Conservation (phyloP, 2,888 invertebrate species). For the Acleris literana region DNA sequence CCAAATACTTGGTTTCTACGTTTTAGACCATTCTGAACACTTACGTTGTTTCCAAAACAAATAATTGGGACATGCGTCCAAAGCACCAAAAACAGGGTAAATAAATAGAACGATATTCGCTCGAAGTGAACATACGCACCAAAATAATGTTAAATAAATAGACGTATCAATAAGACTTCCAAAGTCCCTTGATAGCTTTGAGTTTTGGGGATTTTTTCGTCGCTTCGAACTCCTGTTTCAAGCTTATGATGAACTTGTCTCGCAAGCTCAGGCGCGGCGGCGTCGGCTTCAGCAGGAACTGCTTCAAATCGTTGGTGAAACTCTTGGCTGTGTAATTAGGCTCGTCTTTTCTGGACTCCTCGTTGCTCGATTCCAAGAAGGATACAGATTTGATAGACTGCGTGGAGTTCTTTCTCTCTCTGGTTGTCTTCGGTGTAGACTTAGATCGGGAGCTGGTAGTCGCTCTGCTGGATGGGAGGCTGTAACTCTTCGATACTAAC, state of each 20-base stretch:
- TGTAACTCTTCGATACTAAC: slow-evolving; percentile 67
- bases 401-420: slow-evolving; percentile 71
- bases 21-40: slow-evolving; percentile 79
- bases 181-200: slow-evolving; percentile 77
- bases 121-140: slow-evolving; percentile 36
- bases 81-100: slow-evolving; percentile 40
- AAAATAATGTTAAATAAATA: slow-evolving; percentile 37
- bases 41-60: slow-evolving; percentile 57
- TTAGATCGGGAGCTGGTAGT: slow-evolving; percentile 50
- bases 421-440: slow-evolving; percentile 50
- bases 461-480: slow-evolving; percentile 52
- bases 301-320: slow-evolving; percentile 79
- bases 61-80: slow-evolving; percentile 26
- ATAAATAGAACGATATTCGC: slow-evolving; percentile 8
- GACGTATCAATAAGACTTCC: slow-evolving; percentile 73
- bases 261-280: slow-evolving; percentile 73
- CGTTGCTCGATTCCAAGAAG: slow-evolving; percentile 74
- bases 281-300: slow-evolving; percentile 73
- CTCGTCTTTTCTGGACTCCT: slow-evolving; percentile 71
- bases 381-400: slow-evolving; percentile 80
- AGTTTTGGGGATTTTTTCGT: slow-evolving; percentile 76
- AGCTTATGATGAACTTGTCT: slow-evolving; percentile 77
- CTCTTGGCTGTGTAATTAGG: slow-evolving; percentile 80
- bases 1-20: slow-evolving; percentile 65
- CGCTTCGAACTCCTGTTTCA: slow-evolving; percentile 77